A percentile compares a stretch with the other conserved stretches of the same genome.
Evolutionary conservation across 2,797 vertebrate species (phyloP).

Genomic region (Sebastes oblongus): DNA sequence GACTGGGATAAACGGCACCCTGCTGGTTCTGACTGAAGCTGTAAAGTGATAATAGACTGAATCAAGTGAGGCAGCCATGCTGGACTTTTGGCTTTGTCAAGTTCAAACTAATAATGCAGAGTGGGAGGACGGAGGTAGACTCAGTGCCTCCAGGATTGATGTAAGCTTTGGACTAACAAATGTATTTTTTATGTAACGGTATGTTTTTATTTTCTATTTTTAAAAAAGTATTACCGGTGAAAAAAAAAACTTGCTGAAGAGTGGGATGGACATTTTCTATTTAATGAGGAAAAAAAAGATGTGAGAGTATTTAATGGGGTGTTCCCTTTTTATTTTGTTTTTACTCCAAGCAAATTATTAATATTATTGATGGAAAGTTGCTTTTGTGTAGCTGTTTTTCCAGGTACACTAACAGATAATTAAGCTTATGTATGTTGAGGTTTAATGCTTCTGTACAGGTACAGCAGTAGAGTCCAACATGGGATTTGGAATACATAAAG

Average conservation of each 20-base stretch:
- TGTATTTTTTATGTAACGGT: conserved; percentile 51
- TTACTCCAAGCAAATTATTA: conserved; percentile 77
- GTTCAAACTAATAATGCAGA: conserved; percentile 27
- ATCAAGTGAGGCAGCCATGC: conserved; percentile 28
- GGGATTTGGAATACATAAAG: conserved; percentile 32
- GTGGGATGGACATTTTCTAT: conserved; percentile 81
- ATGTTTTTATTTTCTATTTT: conserved; percentile 52
- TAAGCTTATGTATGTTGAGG: conserved; percentile 60
- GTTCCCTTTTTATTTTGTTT: conserved; percentile 78
- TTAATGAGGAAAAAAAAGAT: conserved; percentile 78
- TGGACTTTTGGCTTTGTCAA: conserved; percentile 57
- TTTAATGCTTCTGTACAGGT: conserved; percentile 52
- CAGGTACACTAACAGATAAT: conserved; percentile 63
- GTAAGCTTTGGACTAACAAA: conserved; percentile 39
- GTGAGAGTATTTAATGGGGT: conserved; percentile 83
- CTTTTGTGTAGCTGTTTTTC: conserved; percentile 54
- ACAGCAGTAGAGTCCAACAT: conserved; percentile 41
- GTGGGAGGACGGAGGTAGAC: conserved; percentile 6
- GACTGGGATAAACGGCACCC: conserved; percentile 3
- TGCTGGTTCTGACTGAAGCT: conserved; percentile 40
- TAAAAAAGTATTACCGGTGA: conserved; percentile 34
- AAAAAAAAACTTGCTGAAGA: conserved; percentile 61
- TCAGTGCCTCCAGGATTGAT: conserved; percentile 1
- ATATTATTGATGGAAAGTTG: conserved; percentile 56
- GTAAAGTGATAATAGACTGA: conserved; percentile 23